Evolutionary conservation across 2,888 invertebrate genomes (phyloP).

Genomic region (Lochmaea crataegi): DNA sequence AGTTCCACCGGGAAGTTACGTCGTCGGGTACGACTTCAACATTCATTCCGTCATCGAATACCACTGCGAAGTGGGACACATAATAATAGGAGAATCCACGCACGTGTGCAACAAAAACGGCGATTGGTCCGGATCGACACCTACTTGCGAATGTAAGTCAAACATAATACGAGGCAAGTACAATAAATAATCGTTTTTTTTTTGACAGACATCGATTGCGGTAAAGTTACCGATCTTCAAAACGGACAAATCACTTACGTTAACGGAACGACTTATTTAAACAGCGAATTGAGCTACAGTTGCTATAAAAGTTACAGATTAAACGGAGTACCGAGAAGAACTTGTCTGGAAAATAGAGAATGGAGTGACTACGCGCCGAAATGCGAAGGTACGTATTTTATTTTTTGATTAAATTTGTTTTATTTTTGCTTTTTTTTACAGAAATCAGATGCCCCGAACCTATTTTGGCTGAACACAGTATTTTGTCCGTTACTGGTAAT

Average conservation of each 20-base stretch:
- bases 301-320: conserved; percentile 85
- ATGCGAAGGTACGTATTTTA: conserved; percentile 78
- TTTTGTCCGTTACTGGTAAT: conserved; percentile 89
- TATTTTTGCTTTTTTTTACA: conserved; percentile 58
- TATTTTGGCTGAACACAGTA: conserved; percentile 83
- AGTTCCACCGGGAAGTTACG: conserved; percentile 86
- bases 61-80: conserved; percentile 87
- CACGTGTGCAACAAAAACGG: conserved; percentile 81
- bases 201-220: conserved; percentile 85
- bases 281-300: conserved; percentile 82
- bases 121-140: conserved; percentile 86
- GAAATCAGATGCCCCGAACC: conserved; percentile 92
- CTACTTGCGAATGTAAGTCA: conserved; percentile 83
- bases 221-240: conserved; percentile 81
- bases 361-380: conserved; percentile 89
- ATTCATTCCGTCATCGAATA: conserved; percentile 89
- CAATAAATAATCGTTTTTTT: background rate
- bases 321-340: conserved; percentile 77
- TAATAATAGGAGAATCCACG: conserved; percentile 77
- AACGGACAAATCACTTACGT: conserved; percentile 82
- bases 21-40: conserved; percentile 90
- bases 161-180: background rate
- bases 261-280: conserved; percentile 83
- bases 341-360: conserved; percentile 79
- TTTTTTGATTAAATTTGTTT: background rate